Conservation (phyloP, 2,888 invertebrate genomes). For the Torymus aiolomorphi region DNA sequence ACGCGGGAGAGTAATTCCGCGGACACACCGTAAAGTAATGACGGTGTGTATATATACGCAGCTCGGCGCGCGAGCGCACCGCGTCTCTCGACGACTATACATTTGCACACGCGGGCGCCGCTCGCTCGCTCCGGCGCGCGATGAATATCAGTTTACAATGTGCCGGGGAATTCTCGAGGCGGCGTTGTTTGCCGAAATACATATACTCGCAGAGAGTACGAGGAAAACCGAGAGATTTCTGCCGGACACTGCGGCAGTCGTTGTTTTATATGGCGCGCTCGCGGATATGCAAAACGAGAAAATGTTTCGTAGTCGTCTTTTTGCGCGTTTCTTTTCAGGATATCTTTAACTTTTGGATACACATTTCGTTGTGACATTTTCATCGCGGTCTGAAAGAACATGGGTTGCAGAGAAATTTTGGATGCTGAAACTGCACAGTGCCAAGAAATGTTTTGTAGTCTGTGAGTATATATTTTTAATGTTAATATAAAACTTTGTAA, state of each 20-base stretch:
- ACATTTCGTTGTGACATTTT: too few relatives aligned
- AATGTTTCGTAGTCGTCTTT: slow-evolving; percentile 2
- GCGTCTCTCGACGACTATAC: too few relatives aligned
- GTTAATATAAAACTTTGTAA: too few relatives aligned
- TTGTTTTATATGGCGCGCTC: slow-evolving; percentile 7
- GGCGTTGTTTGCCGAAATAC: slow-evolving; percentile 36
- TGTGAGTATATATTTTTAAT: too few relatives aligned
- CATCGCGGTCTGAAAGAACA: too few relatives aligned
- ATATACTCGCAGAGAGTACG: not conserved
- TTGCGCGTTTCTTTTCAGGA: not conserved
- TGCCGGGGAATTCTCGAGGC: slow-evolving; percentile 36
- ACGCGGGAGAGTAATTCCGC: slow-evolving; percentile 19
- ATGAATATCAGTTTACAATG: slow-evolving; percentile 54
- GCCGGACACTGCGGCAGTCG: not conserved
- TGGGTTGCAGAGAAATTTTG: too few relatives aligned
- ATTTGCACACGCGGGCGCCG: slow-evolving; percentile 1
- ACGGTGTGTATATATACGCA: not conserved
- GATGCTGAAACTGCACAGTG: too few relatives aligned
- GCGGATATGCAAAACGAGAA: not conserved
- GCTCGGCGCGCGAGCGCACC: too few relatives aligned
- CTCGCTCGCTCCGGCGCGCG: not conserved
- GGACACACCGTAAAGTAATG: slow-evolving; percentile 44
- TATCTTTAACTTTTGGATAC: too few relatives aligned
- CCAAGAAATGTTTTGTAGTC: too few relatives aligned
- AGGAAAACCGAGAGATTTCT: not conserved